Base-by-base conservation (phyloP, 1,140 invertebrate genomes). In the Caenorhabditis brenneri region DNA sequence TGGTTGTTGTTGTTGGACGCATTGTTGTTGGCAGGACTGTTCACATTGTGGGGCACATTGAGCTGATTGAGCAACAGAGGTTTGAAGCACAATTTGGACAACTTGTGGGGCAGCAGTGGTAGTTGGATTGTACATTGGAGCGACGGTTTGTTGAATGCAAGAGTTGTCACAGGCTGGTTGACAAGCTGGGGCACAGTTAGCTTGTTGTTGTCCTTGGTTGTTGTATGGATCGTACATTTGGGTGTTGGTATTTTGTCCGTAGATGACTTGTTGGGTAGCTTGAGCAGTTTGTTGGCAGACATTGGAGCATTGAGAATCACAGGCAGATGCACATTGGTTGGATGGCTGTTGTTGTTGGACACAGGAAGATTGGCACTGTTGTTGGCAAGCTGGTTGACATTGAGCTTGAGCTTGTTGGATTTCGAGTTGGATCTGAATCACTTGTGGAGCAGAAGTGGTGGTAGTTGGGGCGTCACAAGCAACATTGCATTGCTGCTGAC, bases 21-120 rank as follows among this genome's bases (percentile, higher is more conserved):
- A 83, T 53, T 83, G 81, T 39, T 83, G 69, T 51, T 79, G 69
- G 79, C 83, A 81, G 36, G 60, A 46, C 39, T 80, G 79, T 31
- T 84, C 48, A 55, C 79, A 80, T 33, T 60, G 33, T 31, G 83
- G 83, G 27, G 49, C 27, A 33, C 74, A 84, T 27, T 80, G 74
- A 58, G 82, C 42, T 6, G 51, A 31, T 29, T 80, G 83, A 31
- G 78, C 51, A 22, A 80, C 51, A 39, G 78, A 65, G 27, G 51
- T 27, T 31, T 53, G 78, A 6, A 84, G 78, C 7, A 48, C 29
- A 39, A 80, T 53, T 51, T 84, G 83, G 46, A 84, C 42, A n/a
- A 46, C 51, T 48, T 78, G 39, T 48, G 29, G 51, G 49, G 31
- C 36, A 19, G 33, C 29, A 24, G 39, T 51, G 19, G 55, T 46